phyloP scores from a whole-genome alignment of 2,113 vertebrate species.

The Varanus salvator region DNA sequence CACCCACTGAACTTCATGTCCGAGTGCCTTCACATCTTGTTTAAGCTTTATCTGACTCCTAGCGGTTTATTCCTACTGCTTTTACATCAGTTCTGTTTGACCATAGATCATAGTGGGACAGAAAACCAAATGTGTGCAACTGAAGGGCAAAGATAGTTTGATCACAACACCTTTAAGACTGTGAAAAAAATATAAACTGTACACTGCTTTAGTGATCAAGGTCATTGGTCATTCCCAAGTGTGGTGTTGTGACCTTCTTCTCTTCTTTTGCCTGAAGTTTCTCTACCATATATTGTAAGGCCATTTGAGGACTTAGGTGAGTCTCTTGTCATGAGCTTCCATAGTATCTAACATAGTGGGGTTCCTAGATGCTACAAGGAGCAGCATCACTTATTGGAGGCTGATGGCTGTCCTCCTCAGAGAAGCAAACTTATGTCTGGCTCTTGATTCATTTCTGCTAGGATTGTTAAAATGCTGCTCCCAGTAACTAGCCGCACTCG shows the following conservation, averaged over 20 bases:
- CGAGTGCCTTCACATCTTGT: neutral
- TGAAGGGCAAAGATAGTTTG: neutral
- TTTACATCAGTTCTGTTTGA: neutral
- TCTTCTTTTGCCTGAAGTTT: neutral
- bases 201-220: neutral
- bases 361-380: neutral
- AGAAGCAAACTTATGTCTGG: neutral
- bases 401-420: neutral
- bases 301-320: neutral
- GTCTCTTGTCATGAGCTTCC: neutral
- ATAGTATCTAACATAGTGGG: neutral
- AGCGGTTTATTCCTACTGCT: neutral
- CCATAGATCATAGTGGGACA: neutral
- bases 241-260: neutral
- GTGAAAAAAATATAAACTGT: neutral
- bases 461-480: conserved; percentile 90
- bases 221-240: neutral
- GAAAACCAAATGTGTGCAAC: neutral
- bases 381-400: neutral
- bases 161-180: neutral
- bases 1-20: neutral
- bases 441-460: conserved; percentile 61
- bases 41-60: neutral
- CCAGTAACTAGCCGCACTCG: conserved; percentile 85
- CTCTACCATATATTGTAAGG: neutral